phyloP scores from a whole-genome alignment of 2,797 vertebrate species.

The Hirundo rustica region DNA sequence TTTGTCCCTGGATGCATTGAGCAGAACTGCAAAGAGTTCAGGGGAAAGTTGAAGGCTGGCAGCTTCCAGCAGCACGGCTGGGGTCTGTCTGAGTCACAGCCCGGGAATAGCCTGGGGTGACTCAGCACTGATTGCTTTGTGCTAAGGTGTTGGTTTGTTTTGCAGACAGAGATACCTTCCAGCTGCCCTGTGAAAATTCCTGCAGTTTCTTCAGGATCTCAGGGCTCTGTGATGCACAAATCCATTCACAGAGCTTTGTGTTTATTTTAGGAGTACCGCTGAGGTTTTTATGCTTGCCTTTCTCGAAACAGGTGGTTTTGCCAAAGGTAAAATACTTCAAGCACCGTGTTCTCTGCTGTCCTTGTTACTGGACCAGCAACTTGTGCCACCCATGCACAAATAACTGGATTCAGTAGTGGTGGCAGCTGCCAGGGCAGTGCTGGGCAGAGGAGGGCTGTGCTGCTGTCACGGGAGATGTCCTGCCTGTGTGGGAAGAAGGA shows the following conservation, averaged over 20 bases:
- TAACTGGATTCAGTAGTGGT: rapidly evolving
- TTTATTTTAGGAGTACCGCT: background rate
- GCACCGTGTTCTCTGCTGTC: background rate
- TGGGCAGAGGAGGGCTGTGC: background rate
- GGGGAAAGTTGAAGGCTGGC: background rate
- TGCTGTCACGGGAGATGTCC: background rate
- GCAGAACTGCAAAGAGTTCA: background rate
- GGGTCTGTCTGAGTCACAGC: background rate
- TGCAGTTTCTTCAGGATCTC: background rate
- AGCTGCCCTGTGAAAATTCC: background rate
- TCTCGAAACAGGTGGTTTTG: background rate
- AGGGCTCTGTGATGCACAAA: background rate
- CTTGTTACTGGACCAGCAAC: background rate
- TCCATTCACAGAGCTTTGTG: background rate
- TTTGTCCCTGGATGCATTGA: background rate
- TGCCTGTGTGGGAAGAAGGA: background rate
- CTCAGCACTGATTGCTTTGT: background rate
- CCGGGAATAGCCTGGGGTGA: background rate
- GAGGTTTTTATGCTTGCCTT: background rate
- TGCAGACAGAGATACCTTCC: background rate
- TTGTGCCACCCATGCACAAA: background rate
- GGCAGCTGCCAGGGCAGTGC: background rate
- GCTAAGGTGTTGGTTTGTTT: background rate
- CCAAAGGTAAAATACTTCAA: background rate
- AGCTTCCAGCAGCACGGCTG: rapidly evolving